A percentile compares a stretch with the other conserved stretches of the same genome.
These are phyloP conservation scores for Meta bourneti DNA, from an alignment of 2,888 invertebrate genomes.

Conservation along the genomic window DNA sequence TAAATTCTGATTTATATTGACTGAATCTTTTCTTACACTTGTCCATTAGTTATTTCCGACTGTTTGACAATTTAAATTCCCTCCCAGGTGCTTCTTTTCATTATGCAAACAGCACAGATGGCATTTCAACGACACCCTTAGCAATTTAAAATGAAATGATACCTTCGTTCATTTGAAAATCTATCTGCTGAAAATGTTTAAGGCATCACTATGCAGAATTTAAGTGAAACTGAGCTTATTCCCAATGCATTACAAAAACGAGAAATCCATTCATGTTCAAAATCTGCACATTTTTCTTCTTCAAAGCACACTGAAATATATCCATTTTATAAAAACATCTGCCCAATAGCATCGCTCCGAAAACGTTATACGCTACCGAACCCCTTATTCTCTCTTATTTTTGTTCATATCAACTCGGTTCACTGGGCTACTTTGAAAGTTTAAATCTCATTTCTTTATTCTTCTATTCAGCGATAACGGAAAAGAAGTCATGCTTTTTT, in stretches of 20 bases:
- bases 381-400: neutral
- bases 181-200: too few species aligned
- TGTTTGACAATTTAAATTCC: too few species aligned
- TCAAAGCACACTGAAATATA: neutral
- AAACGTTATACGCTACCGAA: neutral
- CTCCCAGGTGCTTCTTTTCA: too few species aligned
- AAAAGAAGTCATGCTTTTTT: neutral
- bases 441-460: neutral
- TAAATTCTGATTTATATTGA: too few species aligned
- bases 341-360: neutral
- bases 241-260: neutral
- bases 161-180: too few species aligned
- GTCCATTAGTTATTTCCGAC: too few species aligned
- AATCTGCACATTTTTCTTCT: neutral
- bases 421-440: neutral
- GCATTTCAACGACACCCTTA: too few species aligned
- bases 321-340: neutral
- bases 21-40: too few species aligned
- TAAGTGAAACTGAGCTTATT: neutral
- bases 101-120: too few species aligned
- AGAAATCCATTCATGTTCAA: neutral
- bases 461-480: neutral
- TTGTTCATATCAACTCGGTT: neutral
- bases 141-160: too few species aligned
- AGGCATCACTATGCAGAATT: neutral